Percentiles rank a stretch among this genome's conserved stretches.
Conservation (phyloP, 2,113 vertebrate genomes). For the Sterrhoptilus dennistouni region DNA sequence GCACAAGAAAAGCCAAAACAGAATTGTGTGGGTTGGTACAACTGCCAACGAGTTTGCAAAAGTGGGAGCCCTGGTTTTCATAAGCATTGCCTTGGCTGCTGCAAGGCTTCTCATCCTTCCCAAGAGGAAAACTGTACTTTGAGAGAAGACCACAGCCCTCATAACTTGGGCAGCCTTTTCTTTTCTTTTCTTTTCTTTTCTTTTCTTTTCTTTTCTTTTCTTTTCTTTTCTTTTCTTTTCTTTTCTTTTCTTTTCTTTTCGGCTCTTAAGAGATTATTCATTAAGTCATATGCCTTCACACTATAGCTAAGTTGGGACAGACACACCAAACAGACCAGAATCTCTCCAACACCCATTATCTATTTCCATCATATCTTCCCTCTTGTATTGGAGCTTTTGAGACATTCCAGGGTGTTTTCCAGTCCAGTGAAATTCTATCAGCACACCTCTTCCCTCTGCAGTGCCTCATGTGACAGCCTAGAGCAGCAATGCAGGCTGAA, state of each 20-base stretch:
- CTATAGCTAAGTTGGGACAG: background rate
- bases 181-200: background rate
- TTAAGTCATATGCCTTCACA: background rate
- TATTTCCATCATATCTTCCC: background rate
- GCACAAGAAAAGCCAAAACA: background rate
- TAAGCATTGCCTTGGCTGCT: background rate
- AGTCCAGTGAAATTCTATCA: background rate
- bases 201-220: background rate
- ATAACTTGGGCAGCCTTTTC: background rate
- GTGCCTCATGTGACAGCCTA: background rate
- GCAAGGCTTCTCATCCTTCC: background rate
- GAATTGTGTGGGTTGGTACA: background rate
- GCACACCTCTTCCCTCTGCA: background rate
- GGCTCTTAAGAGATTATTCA: background rate
- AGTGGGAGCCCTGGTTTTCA: background rate
- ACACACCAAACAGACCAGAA: background rate
- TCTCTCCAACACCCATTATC: background rate
- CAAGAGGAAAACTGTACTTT: background rate
- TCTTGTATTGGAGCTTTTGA: background rate
- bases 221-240: background rate
- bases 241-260: background rate
- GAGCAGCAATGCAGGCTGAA: background rate
- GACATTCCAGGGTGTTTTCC: background rate
- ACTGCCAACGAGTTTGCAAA: background rate
- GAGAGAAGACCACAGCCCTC: background rate